Evolutionary conservation across 1,140 invertebrate species (phyloP), one percentile per base, ranked within the genome.

Genomic region (Trichonephila clavipes): DNA sequence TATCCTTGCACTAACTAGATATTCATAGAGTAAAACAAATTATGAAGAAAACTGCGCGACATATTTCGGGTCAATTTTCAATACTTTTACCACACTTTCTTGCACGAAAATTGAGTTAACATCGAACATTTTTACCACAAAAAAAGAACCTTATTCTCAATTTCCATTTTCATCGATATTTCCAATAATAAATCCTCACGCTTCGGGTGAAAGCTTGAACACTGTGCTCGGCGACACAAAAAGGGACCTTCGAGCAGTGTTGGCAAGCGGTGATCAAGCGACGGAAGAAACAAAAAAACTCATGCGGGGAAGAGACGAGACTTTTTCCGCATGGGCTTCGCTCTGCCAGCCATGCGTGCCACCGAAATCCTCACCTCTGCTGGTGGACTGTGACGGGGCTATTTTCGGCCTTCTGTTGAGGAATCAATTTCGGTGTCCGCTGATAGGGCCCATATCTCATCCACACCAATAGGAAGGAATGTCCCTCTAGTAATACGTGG

Each of bases 321-420:
- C 24, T 69, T 83, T 58, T 83, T 83, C 81, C n/a, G 66, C 66
- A 51, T 51, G 62, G 34, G 72, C 34, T 12, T n/a, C 28, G 88
- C 34, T 89, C 66, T 40, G 24, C 24, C 69, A 21, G 34, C 88
- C 88, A 89, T 72, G 61, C 88, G 21, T 89, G 88, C n/a, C 21
- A 21, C 2, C n/a, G n/a, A 82, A 82, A 58, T 88, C 61, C 62
- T 16, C 21, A 66, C 87, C 62, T 40, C 21, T 19, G 51, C 66
- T 89, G 66, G 88, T 89, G 64, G 62, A 89, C 19, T 89, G 88
- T 89, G 64, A 89, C 88, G 64, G 16, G 21, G 88, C 88, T 89
- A 89, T 89, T 89, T 89, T 89, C 34, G 88, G 62, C 18, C 12
- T 34, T 21, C 21, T 21, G 21, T 34, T 72, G 88, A 89, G 40